phyloP scores from a whole-genome alignment of 2,113 vertebrate species.

The Scomber japonicus region DNA sequence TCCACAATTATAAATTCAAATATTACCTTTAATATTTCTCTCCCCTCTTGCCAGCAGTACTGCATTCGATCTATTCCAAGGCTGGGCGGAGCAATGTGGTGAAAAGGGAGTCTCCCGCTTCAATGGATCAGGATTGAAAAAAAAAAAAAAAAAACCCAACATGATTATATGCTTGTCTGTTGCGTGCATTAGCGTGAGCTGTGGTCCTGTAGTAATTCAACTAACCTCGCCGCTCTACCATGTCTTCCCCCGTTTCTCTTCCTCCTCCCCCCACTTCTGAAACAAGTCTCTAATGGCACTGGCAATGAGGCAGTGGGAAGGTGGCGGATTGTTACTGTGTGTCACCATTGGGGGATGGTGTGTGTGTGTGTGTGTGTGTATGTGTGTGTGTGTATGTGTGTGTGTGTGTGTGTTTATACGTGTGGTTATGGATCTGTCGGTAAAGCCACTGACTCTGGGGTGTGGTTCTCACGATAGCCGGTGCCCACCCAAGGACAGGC shows the following conservation, averaged over 20 bases:
- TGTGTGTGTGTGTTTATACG: constrained; percentile 38
- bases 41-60: constrained; percentile 9
- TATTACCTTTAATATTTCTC: constrained; percentile 33
- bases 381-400: constrained; percentile 30
- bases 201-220: constrained; percentile 55
- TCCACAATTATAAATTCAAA: constrained; percentile 32
- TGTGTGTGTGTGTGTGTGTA: constrained; percentile 40
- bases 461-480: constrained; percentile 76
- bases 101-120: constrained; percentile 47
- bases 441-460: constrained; percentile 72
- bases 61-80: constrained; percentile 7
- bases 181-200: constrained; percentile 44
- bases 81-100: constrained; percentile 36
- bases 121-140: constrained; percentile 32
- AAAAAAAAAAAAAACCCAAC: not conserved
- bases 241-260: not conserved
- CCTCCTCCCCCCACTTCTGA: constrained; percentile 17
- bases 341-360: constrained; percentile 67
- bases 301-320: constrained; percentile 71
- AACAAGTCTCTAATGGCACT: constrained; percentile 74
- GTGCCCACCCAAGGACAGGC: constrained; percentile 74
- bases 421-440: constrained; percentile 60
- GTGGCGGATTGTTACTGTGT: constrained; percentile 68
- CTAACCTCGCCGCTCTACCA: constrained; percentile 22
- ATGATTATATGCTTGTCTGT: constrained; percentile 4